Percentiles rank a stretch among this genome's conserved stretches.
These are phyloP conservation scores for Pseudachorutes palmiensis DNA, from an alignment of 1,140 invertebrate species.

Conservation along the genomic window DNA sequence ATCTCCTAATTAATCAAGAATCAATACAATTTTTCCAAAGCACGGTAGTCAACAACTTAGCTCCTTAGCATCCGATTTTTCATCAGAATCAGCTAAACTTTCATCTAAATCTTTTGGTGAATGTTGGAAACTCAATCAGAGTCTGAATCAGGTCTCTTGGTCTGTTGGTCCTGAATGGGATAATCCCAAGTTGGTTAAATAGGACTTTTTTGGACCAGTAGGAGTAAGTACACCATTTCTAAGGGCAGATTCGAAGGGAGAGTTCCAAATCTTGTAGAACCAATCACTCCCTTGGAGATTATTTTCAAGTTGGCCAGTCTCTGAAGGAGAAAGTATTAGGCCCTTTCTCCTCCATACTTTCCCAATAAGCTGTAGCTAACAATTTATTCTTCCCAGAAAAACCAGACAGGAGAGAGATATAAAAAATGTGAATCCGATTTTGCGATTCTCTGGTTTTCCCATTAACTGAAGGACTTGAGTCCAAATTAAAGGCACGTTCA, in stretches of 20 bases:
- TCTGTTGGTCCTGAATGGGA: not conserved
- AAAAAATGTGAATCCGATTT: constrained; percentile 29
- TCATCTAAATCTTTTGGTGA: not conserved
- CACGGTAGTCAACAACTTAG: no score
- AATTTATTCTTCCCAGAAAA: not conserved
- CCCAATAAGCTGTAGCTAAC: constrained; percentile 3
- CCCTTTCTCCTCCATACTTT: not conserved
- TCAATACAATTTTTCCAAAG: no score
- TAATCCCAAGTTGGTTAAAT: constrained; percentile 7
- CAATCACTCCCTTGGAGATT: not conserved
- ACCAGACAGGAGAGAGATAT: not conserved
- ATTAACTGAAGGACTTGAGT: constrained; percentile 17
- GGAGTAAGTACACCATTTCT: not conserved
- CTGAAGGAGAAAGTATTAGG: not conserved
- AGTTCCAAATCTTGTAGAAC: not conserved
- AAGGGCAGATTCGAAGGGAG: no score
- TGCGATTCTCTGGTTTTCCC: constrained; percentile 34
- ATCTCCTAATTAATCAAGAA: no score
- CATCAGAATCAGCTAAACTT: not conserved
- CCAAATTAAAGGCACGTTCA: constrained; percentile 37
- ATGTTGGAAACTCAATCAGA: constrained; percentile 4
- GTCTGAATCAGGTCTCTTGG: not conserved
- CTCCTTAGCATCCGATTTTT: no score
- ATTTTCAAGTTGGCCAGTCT: not conserved
- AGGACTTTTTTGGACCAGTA: not conserved